Evolutionary conservation across 2,113 vertebrate genomes (phyloP).

Genomic region (Scophthalmus maximus): DNA sequence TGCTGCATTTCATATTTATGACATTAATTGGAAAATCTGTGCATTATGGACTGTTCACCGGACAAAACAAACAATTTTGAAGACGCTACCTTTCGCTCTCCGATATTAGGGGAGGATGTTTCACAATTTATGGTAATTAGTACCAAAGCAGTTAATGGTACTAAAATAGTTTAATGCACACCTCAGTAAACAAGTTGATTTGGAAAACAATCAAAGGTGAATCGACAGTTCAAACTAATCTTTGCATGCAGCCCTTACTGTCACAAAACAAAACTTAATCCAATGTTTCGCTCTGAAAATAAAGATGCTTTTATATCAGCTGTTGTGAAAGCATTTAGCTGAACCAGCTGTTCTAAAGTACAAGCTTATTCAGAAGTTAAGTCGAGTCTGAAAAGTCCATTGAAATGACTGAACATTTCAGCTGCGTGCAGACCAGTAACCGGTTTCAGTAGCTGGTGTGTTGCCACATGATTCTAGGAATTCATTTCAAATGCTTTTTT

Average conservation of each 20-base stretch:
- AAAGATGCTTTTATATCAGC: not conserved
- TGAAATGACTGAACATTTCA: not conserved
- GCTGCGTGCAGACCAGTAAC: not conserved
- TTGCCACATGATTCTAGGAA: conserved; percentile 25
- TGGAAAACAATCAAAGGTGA: not conserved
- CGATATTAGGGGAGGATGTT: too few species aligned
- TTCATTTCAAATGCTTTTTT: conserved; percentile 7
- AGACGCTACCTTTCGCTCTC: too few species aligned
- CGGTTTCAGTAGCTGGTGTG: not conserved
- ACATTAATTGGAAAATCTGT: too few species aligned
- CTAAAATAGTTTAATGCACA: too few species aligned
- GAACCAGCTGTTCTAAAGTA: not conserved
- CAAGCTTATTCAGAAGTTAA: not conserved
- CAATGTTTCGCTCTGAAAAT: not conserved
- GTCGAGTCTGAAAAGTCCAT: not conserved
- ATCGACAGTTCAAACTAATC: not conserved
- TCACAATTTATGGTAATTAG: not conserved
- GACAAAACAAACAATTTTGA: too few species aligned
- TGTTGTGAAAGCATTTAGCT: not conserved
- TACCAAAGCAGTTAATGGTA: too few species aligned
- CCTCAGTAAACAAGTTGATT: not conserved
- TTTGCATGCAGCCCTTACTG: not conserved
- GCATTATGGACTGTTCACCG: too few species aligned
- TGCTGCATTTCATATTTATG: too few species aligned
- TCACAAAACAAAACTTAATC: not conserved